phyloP scores from a whole-genome alignment of 1,140 invertebrate genomes.

The Brachionus plicatilis region DNA sequence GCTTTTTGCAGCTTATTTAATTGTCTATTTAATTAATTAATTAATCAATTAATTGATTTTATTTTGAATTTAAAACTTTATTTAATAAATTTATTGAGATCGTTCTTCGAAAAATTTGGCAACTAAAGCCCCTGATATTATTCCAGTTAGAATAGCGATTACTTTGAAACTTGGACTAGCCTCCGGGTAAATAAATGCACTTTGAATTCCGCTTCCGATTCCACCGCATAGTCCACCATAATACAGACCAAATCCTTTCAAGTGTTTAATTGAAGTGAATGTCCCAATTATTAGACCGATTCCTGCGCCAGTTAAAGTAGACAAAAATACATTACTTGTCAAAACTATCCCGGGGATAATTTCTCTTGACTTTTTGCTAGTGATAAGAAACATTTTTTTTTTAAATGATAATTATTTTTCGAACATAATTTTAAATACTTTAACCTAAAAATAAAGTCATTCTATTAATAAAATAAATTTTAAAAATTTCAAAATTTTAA shows the following conservation, averaged over 20 bases:
- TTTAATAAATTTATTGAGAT: background rate
- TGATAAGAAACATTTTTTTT: background rate
- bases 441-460: background rate
- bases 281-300: background rate
- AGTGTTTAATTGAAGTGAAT: background rate
- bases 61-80: background rate
- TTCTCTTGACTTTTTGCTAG: background rate
- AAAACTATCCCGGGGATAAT: background rate
- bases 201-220: conserved; percentile 5
- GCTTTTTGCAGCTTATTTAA: background rate
- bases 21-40: background rate
- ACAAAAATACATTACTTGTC: background rate
- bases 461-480: background rate
- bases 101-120: background rate
- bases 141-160: background rate
- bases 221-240: background rate
- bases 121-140: background rate
- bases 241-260: background rate
- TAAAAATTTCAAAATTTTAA: background rate
- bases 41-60: background rate
- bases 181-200: background rate
- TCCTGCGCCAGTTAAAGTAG: background rate
- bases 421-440: background rate
- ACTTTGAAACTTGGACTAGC: background rate
- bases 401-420: background rate